phyloP scores from a whole-genome alignment of 2,113 vertebrate species.

The Gracilinanus agilis region DNA sequence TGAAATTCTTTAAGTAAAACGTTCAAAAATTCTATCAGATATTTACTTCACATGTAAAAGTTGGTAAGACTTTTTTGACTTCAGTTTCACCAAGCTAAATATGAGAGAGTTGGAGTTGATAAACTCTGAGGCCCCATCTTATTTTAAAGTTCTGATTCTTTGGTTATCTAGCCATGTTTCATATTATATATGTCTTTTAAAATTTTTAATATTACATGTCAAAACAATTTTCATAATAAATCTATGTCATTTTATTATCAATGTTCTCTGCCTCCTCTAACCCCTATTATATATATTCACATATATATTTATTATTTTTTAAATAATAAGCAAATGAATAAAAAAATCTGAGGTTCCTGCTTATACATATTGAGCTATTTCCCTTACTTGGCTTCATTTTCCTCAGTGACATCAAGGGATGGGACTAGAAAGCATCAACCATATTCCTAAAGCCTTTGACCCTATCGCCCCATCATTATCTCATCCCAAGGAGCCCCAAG shows the following conservation, averaged over 20 bases:
- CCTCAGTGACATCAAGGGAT: background rate
- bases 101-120: background rate
- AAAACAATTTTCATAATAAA: too few species aligned
- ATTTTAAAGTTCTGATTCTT: background rate
- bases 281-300: too few species aligned
- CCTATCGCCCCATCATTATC: background rate
- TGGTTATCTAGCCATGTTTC: background rate
- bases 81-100: background rate
- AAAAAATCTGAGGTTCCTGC: background rate
- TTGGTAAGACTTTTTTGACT: background rate
- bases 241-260: too few species aligned
- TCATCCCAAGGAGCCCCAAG: too few species aligned
- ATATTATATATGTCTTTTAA: background rate
- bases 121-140: background rate
- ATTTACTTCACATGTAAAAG: background rate
- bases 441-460: background rate
- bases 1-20: background rate
- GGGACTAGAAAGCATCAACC: background rate
- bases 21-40: background rate
- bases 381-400: background rate
- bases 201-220: too few species aligned
- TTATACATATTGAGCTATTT: background rate
- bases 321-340: too few species aligned
- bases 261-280: too few species aligned
- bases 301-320: too few species aligned